Base-by-base conservation (phyloP, 1,140 invertebrate species). In the Megathymus violae region DNA sequence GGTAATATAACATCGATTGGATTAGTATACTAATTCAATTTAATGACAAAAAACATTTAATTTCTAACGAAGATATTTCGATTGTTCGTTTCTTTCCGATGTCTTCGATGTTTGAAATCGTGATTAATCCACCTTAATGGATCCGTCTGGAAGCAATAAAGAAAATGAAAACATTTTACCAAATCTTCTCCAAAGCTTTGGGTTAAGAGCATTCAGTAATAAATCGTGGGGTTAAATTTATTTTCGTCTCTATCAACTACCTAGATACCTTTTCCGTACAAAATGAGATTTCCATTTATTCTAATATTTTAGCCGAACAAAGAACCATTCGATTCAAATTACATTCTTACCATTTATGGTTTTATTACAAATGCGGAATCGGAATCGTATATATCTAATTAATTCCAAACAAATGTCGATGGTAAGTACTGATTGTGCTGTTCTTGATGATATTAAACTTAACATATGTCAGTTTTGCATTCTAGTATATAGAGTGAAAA, bases 351-450 rank as follows among this genome's bases (percentile, higher is more conserved):
- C 50, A 56, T 56, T 15, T 56, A 56, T 43, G 51, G 51, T 56
- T 43, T 56, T 74, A 76, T 74, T 70, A 62, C 70, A 34, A 69
- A 61, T 25, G 61, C 69, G 70, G 64, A 44, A 68, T 63, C 76
- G n/a, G n/a, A n/a, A 79, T 80, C 58, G 70, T 43, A 60, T 43
- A 68, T 46, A 63, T 56, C 62, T 65, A 64, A 62, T 62, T 63
- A 59, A 63, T 65, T 65, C 54, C 34, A 65, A 40, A 59, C 56
- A 38, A 54, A 58, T 64, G 47, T 59, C 52, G 14, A 58, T 40
- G 19, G n/a, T 46, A 58, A 19, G 44, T 56, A 15, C 40, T 17
- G 52, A 56, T 48, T 60, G 27, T 48, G 34, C 34, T 10, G 27
- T 27, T 46, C 16, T 58, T 16, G 16, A 46, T 7, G 9, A 9